A percentile compares a stretch with the other conserved stretches of the same genome.
phyloP scores from a whole-genome alignment of 2,888 invertebrate genomes.

The Dysmachus trigonus region DNA sequence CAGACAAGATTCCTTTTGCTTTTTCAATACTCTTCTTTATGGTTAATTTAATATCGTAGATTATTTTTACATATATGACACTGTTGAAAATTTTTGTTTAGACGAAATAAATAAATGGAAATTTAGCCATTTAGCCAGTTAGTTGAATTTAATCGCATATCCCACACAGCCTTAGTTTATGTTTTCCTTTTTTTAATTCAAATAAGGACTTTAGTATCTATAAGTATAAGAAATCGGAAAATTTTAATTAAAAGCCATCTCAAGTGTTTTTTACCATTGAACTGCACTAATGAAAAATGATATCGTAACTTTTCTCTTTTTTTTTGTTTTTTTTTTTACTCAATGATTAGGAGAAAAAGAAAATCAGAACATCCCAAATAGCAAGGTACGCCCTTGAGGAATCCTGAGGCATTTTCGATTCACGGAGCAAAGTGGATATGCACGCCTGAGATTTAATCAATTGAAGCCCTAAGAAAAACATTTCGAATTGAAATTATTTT shows the following conservation, averaged over 20 bases:
- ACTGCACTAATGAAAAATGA: neutral
- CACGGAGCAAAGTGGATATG: neutral
- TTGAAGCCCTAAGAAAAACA: constrained; percentile 19
- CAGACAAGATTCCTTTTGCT: too few relatives aligned
- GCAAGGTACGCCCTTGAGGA: neutral
- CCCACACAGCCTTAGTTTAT: too few relatives aligned
- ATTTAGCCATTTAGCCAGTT: too few relatives aligned
- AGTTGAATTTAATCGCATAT: too few relatives aligned
- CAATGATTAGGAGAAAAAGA: neutral
- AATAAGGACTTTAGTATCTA: neutral
- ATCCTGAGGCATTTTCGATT: neutral
- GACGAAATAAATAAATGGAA: too few relatives aligned
- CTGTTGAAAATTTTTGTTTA: too few relatives aligned
- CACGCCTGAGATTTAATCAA: constrained; percentile 29
- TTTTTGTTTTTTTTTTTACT: too few relatives aligned
- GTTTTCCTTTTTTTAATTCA: too few relatives aligned
- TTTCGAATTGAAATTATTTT: constrained; percentile 20
- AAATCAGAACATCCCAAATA: neutral
- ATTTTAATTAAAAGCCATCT: neutral
- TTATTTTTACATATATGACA: too few relatives aligned
- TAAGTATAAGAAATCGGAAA: neutral
- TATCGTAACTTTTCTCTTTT: neutral
- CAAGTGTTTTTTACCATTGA: neutral
- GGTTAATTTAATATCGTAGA: too few relatives aligned
- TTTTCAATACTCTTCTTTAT: too few relatives aligned